Base-by-base conservation (phyloP, 1,140 invertebrate genomes). In the Phocides pigmalion region DNA sequence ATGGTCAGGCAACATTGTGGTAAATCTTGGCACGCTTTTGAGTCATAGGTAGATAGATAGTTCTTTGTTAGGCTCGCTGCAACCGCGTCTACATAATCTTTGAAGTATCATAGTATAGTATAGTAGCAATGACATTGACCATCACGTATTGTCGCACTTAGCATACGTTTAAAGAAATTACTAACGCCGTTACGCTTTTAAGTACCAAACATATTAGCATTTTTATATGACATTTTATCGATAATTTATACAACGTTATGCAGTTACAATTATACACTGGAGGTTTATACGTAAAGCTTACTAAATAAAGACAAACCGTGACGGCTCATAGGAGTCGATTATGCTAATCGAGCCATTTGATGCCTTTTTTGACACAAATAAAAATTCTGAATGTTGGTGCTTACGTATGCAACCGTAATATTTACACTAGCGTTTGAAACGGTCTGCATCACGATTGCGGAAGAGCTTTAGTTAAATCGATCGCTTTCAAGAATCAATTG, bases 301-400 rank as follows among this genome's bases (percentile, higher is more conserved):
- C 79, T 81, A 77, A 79, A 82, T 82, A 81, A 77, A 84, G 77
- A 67, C 74, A 79, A 72, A 66, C 66, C 64, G 72, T 77, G 78
- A 81, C 70, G 64, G 54, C 49, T 51, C 49, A 49, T 72, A 72
- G 32, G 3, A 35, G 65, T 66, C 49, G 74, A 72, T 84, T 87
- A 87, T 87, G 84, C 77, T 80, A 87, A 89, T 87, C 17, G 42
- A 65, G 66, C 72, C 71, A 76, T 76, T 82, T 82, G 72, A 78
- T 82, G 71, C 81, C 84, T 77, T 82, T 87, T 82, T 72, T 17
- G 73, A 76, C 66, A 66, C 47, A 68, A 72, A 77, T 77, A 74
- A 74, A 79, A 74, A 66, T 49, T 64, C 54, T 68, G 53, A 56
- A 71, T 72, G 62, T 62, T 22, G 49, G 37, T 39, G 46, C 28